Percentiles rank a stretch among this genome's conserved stretches.
phyloP scores from a whole-genome alignment of 37 sponge, comb jelly and placozoan genomes.

The Haliclona indistincta region DNA sequence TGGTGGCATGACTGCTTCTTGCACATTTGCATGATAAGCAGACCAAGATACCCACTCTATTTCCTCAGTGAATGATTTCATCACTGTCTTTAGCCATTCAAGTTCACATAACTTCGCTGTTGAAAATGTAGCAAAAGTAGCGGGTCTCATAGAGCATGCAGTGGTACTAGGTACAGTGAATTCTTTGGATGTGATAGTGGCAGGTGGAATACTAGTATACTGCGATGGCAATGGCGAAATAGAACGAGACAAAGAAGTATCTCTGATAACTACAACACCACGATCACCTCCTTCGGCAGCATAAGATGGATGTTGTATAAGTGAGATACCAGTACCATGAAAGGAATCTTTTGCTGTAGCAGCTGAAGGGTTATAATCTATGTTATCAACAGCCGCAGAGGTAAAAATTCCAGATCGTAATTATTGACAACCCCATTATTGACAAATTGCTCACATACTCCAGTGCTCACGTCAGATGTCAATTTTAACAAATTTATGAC shows the following conservation, averaged over 20 bases:
- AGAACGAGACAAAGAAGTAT: background rate
- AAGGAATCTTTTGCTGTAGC: slow-evolving; percentile 16
- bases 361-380: slow-evolving; percentile 8
- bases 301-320: slow-evolving; percentile 4
- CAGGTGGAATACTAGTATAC: slow-evolving; percentile 6
- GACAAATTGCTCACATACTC: slow-evolving; percentile 6
- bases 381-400: slow-evolving; percentile 3
- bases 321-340: slow-evolving; percentile 19
- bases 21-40: slow-evolving; percentile 19
- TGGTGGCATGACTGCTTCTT: slow-evolving; percentile 23
- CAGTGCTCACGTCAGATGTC: background rate
- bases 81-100: slow-evolving; percentile 17
- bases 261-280: background rate
- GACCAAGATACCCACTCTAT: slow-evolving; percentile 32
- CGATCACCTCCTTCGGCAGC: background rate
- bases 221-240: slow-evolving; percentile 4
- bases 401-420: background rate
- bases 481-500: background rate
- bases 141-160: background rate
- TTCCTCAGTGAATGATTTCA: slow-evolving; percentile 6
- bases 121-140: background rate
- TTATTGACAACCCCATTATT: background rate
- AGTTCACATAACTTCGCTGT: background rate
- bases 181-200: slow-evolving; percentile 8
- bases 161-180: background rate